A percentile compares a stretch with the other conserved stretches of the same genome.
Evolutionary conservation across 1,140 invertebrate genomes (phyloP).

Genomic region (Mercenaria mercenaria): DNA sequence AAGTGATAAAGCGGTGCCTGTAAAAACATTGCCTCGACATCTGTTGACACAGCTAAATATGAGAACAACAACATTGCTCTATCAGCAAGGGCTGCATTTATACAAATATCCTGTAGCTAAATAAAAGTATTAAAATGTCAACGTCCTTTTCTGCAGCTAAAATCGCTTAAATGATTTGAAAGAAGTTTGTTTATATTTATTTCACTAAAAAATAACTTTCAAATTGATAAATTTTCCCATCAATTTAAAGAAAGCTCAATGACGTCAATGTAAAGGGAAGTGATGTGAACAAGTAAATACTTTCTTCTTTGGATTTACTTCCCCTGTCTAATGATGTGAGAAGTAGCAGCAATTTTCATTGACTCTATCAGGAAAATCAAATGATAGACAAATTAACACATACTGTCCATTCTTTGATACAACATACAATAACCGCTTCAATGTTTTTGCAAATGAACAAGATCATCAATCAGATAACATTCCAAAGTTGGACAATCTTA

Average conservation of each 20-base stretch:
- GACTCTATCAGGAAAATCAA: neutral
- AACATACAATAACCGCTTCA: neutral
- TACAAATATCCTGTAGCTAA: neutral
- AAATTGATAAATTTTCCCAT: too few species aligned
- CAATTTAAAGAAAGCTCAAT: too few species aligned
- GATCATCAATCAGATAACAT: neutral
- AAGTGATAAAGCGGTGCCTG: neutral
- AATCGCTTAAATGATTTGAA: too few species aligned
- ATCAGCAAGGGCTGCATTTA: neutral
- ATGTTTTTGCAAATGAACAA: neutral
- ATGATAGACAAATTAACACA: neutral
- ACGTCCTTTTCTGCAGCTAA: too few species aligned
- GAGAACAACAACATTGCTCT: conserved; percentile 25
- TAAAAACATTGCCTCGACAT: conserved; percentile 9
- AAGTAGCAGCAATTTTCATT: too few species aligned
- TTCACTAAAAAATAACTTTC: too few species aligned
- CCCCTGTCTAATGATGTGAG: too few species aligned
- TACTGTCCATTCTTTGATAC: neutral
- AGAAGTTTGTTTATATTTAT: too few species aligned
- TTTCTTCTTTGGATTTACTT: too few species aligned
- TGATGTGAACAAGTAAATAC: too few species aligned
- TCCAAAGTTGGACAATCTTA: neutral
- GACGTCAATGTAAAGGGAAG: too few species aligned
- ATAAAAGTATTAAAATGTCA: neutral
- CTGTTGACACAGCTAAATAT: neutral